Conservation (phyloP, 2,888 invertebrate genomes). For the Nemoura dubitans region DNA sequence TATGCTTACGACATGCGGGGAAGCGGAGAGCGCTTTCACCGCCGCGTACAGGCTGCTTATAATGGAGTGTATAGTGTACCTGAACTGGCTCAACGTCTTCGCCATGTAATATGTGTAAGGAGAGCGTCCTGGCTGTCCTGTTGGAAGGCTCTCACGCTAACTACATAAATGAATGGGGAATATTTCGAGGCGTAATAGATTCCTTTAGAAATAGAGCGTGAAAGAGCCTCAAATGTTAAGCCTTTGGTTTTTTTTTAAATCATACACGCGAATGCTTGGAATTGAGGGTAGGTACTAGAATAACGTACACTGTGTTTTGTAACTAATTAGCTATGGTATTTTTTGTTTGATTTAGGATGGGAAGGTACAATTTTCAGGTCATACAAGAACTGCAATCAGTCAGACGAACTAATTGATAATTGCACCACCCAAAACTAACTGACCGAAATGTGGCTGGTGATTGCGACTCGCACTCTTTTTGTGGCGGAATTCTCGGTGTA, state of each 20-base stretch:
- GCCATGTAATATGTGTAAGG: background rate
- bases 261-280: background rate
- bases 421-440: background rate
- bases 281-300: background rate
- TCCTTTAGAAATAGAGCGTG: background rate
- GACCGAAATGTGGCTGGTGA: background rate
- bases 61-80: background rate
- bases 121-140: background rate
- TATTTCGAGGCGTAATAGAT: constrained; percentile 2
- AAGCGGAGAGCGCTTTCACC: background rate
- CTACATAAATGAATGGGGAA: background rate
- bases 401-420: background rate
- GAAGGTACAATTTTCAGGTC: background rate
- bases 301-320: background rate
- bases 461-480: background rate
- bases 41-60: background rate
- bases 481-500: background rate
- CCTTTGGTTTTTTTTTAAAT: background rate
- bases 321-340: background rate
- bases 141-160: background rate
- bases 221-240: background rate
- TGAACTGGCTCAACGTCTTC: too few relatives aligned
- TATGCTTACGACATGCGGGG: background rate
- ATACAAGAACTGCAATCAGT: background rate
- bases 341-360: background rate